Percentiles rank a stretch among this genome's conserved stretches.
Evolutionary conservation across 2,113 vertebrate species (phyloP).

Genomic region (Megaceryle torquata): DNA sequence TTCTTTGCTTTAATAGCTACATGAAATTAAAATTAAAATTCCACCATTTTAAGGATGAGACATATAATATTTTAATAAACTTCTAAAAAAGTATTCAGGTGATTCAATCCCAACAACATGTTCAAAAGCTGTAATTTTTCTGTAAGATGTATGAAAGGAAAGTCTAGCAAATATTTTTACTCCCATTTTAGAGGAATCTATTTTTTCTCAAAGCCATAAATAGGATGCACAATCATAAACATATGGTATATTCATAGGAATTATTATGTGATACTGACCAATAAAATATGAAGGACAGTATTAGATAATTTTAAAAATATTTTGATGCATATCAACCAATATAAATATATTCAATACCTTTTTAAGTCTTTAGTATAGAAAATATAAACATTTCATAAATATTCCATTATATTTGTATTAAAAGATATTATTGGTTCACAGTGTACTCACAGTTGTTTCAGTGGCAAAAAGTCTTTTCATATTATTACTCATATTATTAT

Average conservation of each 20-base stretch:
- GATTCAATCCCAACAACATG: background rate
- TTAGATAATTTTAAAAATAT: background rate
- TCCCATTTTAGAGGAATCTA: background rate
- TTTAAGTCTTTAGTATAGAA: background rate
- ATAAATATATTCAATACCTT: background rate
- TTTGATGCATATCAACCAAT: background rate
- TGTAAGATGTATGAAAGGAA: background rate
- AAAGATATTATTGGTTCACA: background rate
- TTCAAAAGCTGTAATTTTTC: background rate
- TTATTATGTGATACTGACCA: background rate
- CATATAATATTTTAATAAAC: background rate
- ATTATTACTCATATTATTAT: background rate
- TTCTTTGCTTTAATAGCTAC: background rate
- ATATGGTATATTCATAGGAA: background rate
- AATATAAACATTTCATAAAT: conserved; percentile 4
- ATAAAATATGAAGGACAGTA: background rate
- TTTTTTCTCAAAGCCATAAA: background rate
- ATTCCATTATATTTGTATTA: background rate
- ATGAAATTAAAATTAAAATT: background rate
- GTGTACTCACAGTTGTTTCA: background rate
- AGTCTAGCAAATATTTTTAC: background rate
- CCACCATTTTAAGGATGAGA: background rate
- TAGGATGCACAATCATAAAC: background rate
- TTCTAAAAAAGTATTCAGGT: background rate
- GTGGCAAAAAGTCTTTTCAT: background rate